Evolutionary conservation across 2,888 invertebrate species (phyloP).

Genomic region (Mylabris sibirica): DNA sequence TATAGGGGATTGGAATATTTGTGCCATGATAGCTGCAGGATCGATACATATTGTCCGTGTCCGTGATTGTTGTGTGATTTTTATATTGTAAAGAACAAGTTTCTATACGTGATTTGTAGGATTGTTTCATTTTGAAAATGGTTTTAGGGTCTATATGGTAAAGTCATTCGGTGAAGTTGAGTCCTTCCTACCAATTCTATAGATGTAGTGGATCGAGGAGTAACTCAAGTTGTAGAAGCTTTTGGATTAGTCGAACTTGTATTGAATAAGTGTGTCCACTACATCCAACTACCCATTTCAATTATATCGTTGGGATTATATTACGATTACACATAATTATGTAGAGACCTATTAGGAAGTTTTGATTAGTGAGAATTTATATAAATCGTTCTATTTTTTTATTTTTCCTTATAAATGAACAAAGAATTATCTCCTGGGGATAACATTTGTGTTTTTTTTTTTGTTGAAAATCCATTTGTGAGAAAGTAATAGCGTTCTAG

Average conservation of each 20-base stretch:
- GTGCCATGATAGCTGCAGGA: neutral
- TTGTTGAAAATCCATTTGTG: slow-evolving; percentile 16
- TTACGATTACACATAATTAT: neutral
- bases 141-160: slow-evolving; percentile 1
- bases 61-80: slow-evolving; percentile 9
- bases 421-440: slow-evolving; percentile 15
- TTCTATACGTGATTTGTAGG: slow-evolving; percentile 3
- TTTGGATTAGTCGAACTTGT: slow-evolving; percentile 37
- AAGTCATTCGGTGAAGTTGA: neutral
- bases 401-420: slow-evolving; percentile 9
- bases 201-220: slow-evolving; percentile 25
- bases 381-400: neutral
- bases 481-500: slow-evolving; percentile 11
- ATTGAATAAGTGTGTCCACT: slow-evolving; percentile 36
- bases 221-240: slow-evolving; percentile 28
- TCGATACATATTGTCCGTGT: slow-evolving; percentile 5
- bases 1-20: slow-evolving; percentile 4
- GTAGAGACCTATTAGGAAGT: neutral
- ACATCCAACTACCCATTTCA: neutral
- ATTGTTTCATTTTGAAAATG: slow-evolving; percentile 10
- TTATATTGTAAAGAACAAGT: slow-evolving; percentile 7
- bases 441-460: neutral
- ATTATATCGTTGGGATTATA: neutral
- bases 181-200: neutral
- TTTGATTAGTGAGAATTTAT: neutral